phyloP scores from a whole-genome alignment of 2,113 vertebrate genomes.

The Girardinichthys multiradiatus region DNA sequence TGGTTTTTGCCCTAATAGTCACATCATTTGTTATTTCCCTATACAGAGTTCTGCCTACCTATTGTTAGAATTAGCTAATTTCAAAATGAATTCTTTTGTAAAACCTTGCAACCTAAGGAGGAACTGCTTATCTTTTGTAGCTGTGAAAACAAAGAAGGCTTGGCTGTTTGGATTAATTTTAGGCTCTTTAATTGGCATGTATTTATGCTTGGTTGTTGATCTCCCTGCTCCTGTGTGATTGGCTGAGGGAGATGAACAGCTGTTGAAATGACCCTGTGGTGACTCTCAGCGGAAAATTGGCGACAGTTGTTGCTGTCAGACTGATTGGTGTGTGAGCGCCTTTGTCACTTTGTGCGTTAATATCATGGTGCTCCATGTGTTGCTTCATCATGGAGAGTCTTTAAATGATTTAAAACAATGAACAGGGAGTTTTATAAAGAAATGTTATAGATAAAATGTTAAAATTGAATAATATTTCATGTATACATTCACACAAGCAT shows the following conservation, averaged over 20 bases:
- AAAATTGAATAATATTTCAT: neutral
- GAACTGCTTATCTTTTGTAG: neutral
- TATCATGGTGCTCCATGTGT: neutral
- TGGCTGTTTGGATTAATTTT: constrained; percentile 66
- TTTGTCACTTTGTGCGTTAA: constrained; percentile 18
- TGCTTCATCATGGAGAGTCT: constrained; percentile 9
- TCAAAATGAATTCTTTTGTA: neutral
- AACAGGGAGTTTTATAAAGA: neutral
- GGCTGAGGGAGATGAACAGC: constrained; percentile 66
- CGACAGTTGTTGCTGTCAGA: constrained; percentile 42
- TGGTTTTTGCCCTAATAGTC: neutral
- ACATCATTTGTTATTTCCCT: neutral
- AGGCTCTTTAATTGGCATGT: constrained; percentile 60
- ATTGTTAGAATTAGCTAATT: neutral
- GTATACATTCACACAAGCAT: neutral
- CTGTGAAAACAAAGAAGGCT: constrained; percentile 29
- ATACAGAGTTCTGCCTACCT: neutral
- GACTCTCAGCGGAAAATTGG: constrained; percentile 45
- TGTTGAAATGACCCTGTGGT: constrained; percentile 67
- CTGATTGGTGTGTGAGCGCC: neutral
- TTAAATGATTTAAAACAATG: constrained; percentile 2
- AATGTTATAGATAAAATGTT: neutral
- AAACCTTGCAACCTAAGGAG: neutral
- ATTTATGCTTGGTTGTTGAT: constrained; percentile 55
- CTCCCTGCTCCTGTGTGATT: constrained; percentile 61